Base-by-base conservation (phyloP, 2,888 invertebrate species). In the Epirrita christyi region DNA sequence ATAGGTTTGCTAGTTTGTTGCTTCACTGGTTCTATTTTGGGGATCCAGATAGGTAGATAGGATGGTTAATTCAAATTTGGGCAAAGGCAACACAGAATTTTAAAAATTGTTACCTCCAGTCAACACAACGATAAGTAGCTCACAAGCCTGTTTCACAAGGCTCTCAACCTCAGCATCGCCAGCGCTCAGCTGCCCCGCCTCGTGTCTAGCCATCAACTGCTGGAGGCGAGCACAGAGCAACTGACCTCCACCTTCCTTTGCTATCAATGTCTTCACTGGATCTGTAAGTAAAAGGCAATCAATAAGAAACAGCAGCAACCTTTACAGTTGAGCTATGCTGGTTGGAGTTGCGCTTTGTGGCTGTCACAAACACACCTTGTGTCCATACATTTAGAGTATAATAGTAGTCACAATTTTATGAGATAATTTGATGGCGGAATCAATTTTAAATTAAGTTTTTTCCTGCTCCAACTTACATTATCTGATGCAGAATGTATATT, bases 71-170 rank as follows among this genome's bases (percentile, higher is more conserved):
- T n/a, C n/a, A n/a, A n/a, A n/a, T n/a, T 21, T 21, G 21, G 2
- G 21, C 2, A 21, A 3, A 21, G 21, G 21, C 21, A 21, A 21
- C 21, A 21, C 21, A 32, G 32, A 6, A 32, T 32, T 32, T 32
- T 32, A 21, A 21, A 4, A 21, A 3, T 21, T 40, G 1, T 68
- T 63, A 97, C 97, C 97, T 87, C 97, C 97, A 54, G 97, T 97
- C 40, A 98, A 88, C 57, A 98, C 95, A 49, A 96, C 93, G 29
- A 97, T 95, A 66, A 98, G 94, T 34, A 98, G 93, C 82, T 98
- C 97, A 75, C 97, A 97, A 15, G 97, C 96, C 78, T 96, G 93
- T 86, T 97, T 97, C 84, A 97, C 93, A 5, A 96, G 92, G 2
- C 95, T 94, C 2, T 85, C 81, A 5, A 90, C 80, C 32, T 86